Conservation (phyloP, 2,888 invertebrate species). For the Labia minor region DNA sequence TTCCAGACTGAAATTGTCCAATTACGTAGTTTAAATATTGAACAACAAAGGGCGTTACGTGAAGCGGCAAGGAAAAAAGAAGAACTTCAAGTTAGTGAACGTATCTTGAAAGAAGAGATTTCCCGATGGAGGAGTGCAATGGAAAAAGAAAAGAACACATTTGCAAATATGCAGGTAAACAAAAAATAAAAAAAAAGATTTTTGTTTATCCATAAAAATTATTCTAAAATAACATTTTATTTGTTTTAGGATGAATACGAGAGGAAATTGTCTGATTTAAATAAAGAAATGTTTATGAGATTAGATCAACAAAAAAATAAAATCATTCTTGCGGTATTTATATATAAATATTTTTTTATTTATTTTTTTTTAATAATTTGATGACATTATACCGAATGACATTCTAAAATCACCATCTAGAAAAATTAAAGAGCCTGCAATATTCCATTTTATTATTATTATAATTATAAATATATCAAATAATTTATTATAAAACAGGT, state of each 20-base stretch:
- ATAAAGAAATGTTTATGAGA: conserved; percentile 33
- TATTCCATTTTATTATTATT: too few relatives aligned
- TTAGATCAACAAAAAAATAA: conserved; percentile 40
- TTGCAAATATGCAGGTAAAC: conserved; percentile 35
- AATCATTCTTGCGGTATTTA: conserved; percentile 26
- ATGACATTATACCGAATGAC: too few relatives aligned
- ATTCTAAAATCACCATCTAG: too few relatives aligned
- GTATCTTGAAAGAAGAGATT: conserved; percentile 34
- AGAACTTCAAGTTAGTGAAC: conserved; percentile 34
- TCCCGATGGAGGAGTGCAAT: conserved; percentile 41
- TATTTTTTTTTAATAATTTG: too few relatives aligned
- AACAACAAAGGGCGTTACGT: conserved; percentile 35
- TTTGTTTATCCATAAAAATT: too few relatives aligned
- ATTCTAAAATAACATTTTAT: conserved; percentile 3
- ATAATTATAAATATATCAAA: too few relatives aligned
- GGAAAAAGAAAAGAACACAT: conserved; percentile 40
- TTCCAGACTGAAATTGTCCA: conserved; percentile 36
- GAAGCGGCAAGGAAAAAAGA: conserved; percentile 35
- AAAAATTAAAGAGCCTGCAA: too few relatives aligned
- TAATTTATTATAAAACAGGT: too few relatives aligned
- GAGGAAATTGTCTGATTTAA: conserved; percentile 39
- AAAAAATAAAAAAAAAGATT: too few relatives aligned
- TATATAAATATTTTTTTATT: too few relatives aligned
- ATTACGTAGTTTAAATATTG: conserved; percentile 35
- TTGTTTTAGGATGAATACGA: conserved; percentile 22